Evolutionary conservation across 1,140 invertebrate genomes (phyloP), one percentile per base, ranked within the genome.

Genomic region (Pogonomyrmex californicus): DNA sequence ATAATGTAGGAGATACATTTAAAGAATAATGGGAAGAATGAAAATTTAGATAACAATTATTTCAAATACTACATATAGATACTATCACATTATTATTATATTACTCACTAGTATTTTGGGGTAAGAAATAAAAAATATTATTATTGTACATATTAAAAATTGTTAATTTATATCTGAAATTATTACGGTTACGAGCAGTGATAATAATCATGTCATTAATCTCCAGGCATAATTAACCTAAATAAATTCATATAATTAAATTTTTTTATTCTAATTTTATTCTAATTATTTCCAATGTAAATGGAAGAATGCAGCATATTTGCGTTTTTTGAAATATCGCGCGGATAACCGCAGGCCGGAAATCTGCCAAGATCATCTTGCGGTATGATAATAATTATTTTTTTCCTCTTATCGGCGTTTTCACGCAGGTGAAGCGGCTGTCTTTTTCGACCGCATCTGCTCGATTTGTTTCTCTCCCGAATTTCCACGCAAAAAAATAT

Each of bases 321-420:
- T 66, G 44, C 62, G 9, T 70, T 73, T 75, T 23, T 68, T 33
- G 4, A 62, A 70, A 63, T 30, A 10, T 38, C 14, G n/a, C 47
- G 14, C 47, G 44, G 60, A 60, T n/a, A 70, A 89, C 60, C 87
- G 33, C 68, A n/a, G 77, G 2, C 44, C 73, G 75, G 60, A 89
- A 89, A 73, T 86, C 75, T 79, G 73, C 51, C 73, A 47, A 68
- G 65, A 75, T 62, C 38, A 47, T 54, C 60, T 62, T 79, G 44
- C 54, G 68, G 38, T 56, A 14, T 23, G 88, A 78, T 79, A 86
- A 81, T 76, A 41, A 78, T 66, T 58, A 49, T 87, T 83, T 76
- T 62, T 62, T 86, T 44, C 6, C 4, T 66, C 12, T 87, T 87
- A 76, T 88, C 75, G 49, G 17, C 41, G 30, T 36, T 17, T 41